A percentile compares a stretch with the other conserved stretches of the same genome.
Evolutionary conservation across 2,113 vertebrate genomes (phyloP).

Genomic region (Nothocercus julius): DNA sequence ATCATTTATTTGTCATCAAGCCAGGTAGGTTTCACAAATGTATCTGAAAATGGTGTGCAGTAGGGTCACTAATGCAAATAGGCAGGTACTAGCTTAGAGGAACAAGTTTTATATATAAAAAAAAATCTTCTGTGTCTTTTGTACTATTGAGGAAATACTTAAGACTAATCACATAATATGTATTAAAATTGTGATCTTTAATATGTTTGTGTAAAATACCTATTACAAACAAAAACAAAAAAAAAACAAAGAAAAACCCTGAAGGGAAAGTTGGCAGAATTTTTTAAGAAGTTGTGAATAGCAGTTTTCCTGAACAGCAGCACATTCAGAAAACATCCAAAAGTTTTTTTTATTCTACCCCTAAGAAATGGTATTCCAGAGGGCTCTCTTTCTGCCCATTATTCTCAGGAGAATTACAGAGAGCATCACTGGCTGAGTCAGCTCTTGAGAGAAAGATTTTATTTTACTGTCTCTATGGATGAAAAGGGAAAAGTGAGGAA

Average conservation of each 20-base stretch:
- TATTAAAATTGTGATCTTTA: background rate
- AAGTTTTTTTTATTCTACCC: background rate
- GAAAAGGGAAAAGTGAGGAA: background rate
- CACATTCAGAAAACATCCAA: background rate
- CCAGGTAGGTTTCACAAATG: background rate
- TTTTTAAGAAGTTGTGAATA: background rate
- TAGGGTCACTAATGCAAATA: background rate
- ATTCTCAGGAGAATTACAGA: background rate
- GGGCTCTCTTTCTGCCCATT: background rate
- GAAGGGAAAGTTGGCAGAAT: background rate
- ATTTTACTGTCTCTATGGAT: background rate
- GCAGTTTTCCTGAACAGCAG: background rate
- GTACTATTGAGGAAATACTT: background rate
- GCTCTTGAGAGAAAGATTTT: background rate
- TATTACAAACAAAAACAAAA: no score
- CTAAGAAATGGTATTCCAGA: background rate
- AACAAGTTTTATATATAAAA: background rate
- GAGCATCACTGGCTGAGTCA: background rate
- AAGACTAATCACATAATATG: background rate
- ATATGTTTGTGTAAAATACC: accelerated
- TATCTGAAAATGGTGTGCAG: background rate
- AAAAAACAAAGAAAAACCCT: background rate
- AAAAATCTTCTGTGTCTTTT: background rate
- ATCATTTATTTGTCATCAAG: background rate
- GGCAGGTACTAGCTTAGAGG: background rate